Conservation (phyloP, 2,797 vertebrate genomes). For the Thunnus albacares region DNA sequence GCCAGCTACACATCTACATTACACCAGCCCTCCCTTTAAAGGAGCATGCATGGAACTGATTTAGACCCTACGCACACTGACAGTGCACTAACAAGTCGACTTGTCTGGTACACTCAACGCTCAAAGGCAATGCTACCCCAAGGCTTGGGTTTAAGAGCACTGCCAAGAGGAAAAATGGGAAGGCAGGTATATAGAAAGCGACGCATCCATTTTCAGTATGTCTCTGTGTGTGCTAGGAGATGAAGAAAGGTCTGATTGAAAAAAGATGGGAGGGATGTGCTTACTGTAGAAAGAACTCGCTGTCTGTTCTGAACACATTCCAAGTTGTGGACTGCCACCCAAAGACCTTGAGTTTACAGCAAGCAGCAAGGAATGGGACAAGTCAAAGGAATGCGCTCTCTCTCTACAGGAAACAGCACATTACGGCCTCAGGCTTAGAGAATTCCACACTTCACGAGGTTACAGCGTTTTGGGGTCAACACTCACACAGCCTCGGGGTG, state of each 20-base stretch:
- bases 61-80: constrained; percentile 72
- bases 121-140: constrained; percentile 47
- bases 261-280: constrained; percentile 16
- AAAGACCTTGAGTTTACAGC: constrained; percentile 72
- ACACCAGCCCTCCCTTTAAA: constrained; percentile 61
- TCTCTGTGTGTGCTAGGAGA: constrained; percentile 5
- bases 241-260: constrained; percentile 18
- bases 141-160: constrained; percentile 21
- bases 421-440: constrained; percentile 78
- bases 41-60: constrained; percentile 78
- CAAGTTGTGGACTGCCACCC: constrained; percentile 71
- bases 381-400: constrained; percentile 79
- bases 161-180: constrained; percentile 14
- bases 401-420: constrained; percentile 83
- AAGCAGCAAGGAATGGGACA: constrained; percentile 70
- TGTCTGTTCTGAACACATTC: constrained; percentile 60
- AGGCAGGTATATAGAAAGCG: constrained; percentile 17
- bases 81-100: constrained; percentile 75
- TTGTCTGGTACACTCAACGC: constrained; percentile 65
- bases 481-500: constrained; percentile 81
- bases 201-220: constrained; percentile 10
- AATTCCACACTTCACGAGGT: constrained; percentile 85
- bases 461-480: constrained; percentile 84
- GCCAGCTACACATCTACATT: constrained; percentile 68
- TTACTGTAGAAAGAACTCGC: constrained; percentile 38